Percentiles rank a stretch among this genome's conserved stretches.
Conservation (phyloP, 1,140 invertebrate genomes). For the Drosophila truncata region DNA sequence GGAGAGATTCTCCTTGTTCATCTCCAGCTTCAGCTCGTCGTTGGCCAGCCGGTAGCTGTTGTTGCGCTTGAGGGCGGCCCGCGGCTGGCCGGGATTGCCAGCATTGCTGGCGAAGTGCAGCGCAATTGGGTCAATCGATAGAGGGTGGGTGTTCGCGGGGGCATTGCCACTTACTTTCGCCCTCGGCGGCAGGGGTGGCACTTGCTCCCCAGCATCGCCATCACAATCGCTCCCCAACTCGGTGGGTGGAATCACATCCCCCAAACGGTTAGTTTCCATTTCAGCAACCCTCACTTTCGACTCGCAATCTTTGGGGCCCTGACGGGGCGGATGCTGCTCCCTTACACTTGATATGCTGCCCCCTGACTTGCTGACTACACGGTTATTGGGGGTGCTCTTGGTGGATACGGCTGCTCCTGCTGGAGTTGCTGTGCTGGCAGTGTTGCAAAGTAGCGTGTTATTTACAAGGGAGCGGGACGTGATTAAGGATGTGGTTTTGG, state of each 20-base stretch:
- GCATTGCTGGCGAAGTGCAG: conserved; percentile 66
- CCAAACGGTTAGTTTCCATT: conserved; percentile 49
- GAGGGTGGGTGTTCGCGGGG: conserved; percentile 14
- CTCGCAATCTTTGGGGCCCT: conserved; percentile 45
- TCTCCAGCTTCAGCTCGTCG: conserved; percentile 81
- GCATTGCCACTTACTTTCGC: conserved; percentile 68
- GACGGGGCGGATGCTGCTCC: conserved; percentile 38
- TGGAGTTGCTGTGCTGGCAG: conserved; percentile 40
- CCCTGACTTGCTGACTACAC: conserved; percentile 69
- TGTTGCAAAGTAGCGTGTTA: conserved; percentile 66
- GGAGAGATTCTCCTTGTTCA: conserved; percentile 76
- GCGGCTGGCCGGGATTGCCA: conserved; percentile 34
- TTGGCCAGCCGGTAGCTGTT: conserved; percentile 95
- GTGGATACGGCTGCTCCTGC: conserved; percentile 30
- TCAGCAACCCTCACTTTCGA: conserved; percentile 67
- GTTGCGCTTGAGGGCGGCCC: conserved; percentile 89
- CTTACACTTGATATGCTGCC: conserved; percentile 77
- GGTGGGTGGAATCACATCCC: conserved; percentile 16
- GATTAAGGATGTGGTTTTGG: conserved; percentile 17
- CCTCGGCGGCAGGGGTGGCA: conserved; percentile 65
- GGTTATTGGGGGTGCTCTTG: conserved; percentile 43
- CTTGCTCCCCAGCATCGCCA: conserved; percentile 20
- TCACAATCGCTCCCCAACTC: neutral
- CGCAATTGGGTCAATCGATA: conserved; percentile 85
- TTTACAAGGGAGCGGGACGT: conserved; percentile 63